Evolutionary conservation across 2,797 vertebrate species (phyloP), one percentile per base, ranked within the genome.

Genomic region (Helicolenus hilgendorfi): DNA sequence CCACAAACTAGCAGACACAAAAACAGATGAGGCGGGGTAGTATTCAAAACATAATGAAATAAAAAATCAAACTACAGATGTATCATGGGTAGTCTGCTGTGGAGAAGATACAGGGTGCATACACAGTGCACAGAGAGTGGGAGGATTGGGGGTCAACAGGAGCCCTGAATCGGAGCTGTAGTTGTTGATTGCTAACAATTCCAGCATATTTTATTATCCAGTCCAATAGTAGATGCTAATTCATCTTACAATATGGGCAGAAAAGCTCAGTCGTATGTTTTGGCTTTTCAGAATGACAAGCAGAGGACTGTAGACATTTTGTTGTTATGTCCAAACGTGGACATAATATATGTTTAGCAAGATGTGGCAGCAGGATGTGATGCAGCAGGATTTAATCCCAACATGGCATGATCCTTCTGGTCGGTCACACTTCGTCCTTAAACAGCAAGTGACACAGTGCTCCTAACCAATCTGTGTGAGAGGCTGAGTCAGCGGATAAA

Each of bases 401-500:
- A 15, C 63, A 74, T 67, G 63, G 77, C 35, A 38, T 33, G 58
- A 79, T 81, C 70, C 63, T 55, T 72, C 68, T 33, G 77, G 29
- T 75, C 45, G 36, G 81, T 82, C 92, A 83, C 77, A 70, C 77
- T 89, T 59, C 3, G 82, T 92, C 92, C 90, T 84, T 68, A 91
- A 88, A 89, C 76, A 67, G 58, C 53, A 79, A 90, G 85, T 92
- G 89, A 91, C 89, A 80, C 77, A 22, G 36, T 35, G 69, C 45
- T 81, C 81, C 82, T 18, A 26, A 74, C 85, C 91, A 92, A 95
- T 94, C 88, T 83, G 56, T 71, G 29, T 76, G 55, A 92, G 88
- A 92, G 90, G 73, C 93, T 92, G 92, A 94, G 84, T 93, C 92
- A 95, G 92, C 86, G 22, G 83, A 74, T 59, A 81, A 89, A 81